Percentiles rank a stretch among this genome's conserved stretches.
phyloP scores from a whole-genome alignment of 92 coral and sea anemone genomes.

The Parazoanthus darwini region DNA sequence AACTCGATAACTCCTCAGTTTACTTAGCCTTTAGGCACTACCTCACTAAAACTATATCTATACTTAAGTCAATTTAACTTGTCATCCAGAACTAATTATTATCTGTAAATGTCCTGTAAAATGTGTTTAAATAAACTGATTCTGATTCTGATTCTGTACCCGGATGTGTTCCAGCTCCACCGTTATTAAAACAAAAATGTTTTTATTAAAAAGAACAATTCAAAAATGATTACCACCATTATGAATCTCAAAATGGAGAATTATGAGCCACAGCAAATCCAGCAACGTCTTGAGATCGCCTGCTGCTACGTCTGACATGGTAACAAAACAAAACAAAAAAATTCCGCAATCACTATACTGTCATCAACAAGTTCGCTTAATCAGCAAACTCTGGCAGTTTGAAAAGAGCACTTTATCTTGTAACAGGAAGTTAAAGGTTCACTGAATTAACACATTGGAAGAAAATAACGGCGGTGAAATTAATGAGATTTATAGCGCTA shows the following conservation, averaged over 20 bases:
- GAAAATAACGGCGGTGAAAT: no score
- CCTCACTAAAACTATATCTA: no score
- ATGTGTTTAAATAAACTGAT: no score
- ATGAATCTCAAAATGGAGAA: conserved; percentile 87
- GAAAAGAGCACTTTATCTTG: neutral
- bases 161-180: neutral
- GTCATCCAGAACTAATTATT: no score
- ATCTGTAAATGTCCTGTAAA: no score
- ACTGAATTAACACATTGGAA: no score
- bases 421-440: no score
- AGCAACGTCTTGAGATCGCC: conserved; percentile 73
- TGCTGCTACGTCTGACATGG: conserved; percentile 55
- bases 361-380: neutral
- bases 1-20: no score
- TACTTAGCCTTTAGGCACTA: no score
- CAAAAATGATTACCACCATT: conserved; percentile 53
- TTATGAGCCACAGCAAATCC: conserved; percentile 79
- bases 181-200: neutral
- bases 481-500: no score
- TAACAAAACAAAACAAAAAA: neutral
- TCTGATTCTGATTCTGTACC: no score
- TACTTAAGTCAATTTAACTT: no score
- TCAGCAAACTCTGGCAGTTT: neutral
- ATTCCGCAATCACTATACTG: neutral
- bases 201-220: neutral